Evolutionary conservation across 1,140 invertebrate genomes (phyloP), one percentile per base, ranked within the genome.

Genomic region (Macrostomum lignano): DNA sequence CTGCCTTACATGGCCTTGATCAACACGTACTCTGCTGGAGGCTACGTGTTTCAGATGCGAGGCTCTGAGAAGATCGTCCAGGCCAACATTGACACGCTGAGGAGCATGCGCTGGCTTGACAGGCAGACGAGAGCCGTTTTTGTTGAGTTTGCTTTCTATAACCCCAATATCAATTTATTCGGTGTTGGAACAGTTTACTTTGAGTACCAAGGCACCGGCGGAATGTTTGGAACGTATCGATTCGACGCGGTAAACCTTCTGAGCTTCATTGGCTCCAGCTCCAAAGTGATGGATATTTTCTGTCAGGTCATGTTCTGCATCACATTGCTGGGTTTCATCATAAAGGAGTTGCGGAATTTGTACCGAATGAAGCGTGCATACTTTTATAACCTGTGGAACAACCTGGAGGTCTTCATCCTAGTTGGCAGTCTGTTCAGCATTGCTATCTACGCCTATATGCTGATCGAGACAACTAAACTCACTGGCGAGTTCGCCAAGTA

Each of bases 131-230:
- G 65, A 37, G 65, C 63, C 4, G 49, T 67, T 7, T 60, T 67
- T 37, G 46, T 64, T 3, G 65, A 67, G 39, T 65, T 67, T 40
- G 63, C 64, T 3, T 49, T 59, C 7, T 67, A 65, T 43, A 67
- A 67, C 43, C 55, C 64, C 1, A 45, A 40, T 36, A 30, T 55
- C 1, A 58, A 67, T 37, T 41, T 67, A 11, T 65, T 65, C 38
- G 53, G 51, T 7, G 51, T 63, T 0, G 46, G 48, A 6, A 60
- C 55, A 7, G 46, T 65, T n/a, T 38, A 64, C 9, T 50, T 52
- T 2, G 65, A 67, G 44, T 61, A 63, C 40, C 35, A 56, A 17
- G 54, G 58, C 3, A 61, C 54, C 21, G 63, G 62, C 3, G 62
- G 62, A 7, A 45, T 65, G 4, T 46, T 61, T 9, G 48, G 58